Evolutionary conservation across 1,140 invertebrate species (phyloP).

Genomic region (Papilio dardanus): DNA sequence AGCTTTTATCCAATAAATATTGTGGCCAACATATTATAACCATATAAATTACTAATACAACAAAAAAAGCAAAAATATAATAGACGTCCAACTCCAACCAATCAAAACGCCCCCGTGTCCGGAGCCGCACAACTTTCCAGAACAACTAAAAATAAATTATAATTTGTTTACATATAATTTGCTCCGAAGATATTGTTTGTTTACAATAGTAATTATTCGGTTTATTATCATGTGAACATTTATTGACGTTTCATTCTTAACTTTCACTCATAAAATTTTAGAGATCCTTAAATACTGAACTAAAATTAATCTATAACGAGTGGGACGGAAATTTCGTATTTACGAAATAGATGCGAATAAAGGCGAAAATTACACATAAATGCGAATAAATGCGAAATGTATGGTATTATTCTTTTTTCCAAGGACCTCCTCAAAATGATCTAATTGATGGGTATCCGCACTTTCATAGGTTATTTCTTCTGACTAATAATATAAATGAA

Average conservation of each 20-base stretch:
- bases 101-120: neutral
- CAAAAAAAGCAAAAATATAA: neutral
- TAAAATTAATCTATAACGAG: neutral
- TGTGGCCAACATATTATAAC: neutral
- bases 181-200: neutral
- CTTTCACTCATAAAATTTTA: neutral
- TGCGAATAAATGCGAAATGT: too few relatives aligned
- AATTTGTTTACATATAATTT: conserved; percentile 5
- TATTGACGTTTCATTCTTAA: conserved; percentile 6
- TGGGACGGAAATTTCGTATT: too few relatives aligned
- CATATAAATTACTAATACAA: neutral
- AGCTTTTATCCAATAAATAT: too few relatives aligned
- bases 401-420: too few relatives aligned
- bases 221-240: neutral
- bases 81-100: too few relatives aligned
- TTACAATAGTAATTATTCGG: conserved; percentile 5
- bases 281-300: neutral
- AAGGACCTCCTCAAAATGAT: too few relatives aligned
- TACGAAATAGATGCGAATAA: too few relatives aligned
- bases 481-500: too few relatives aligned
- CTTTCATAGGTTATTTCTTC: too few relatives aligned
- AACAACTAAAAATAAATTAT: neutral
- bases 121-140: neutral
- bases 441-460: too few relatives aligned
- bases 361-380: too few relatives aligned